A percentile compares a stretch with the other conserved stretches of the same genome.
phyloP scores from a whole-genome alignment of 2,888 invertebrate genomes.

The Thecocarcelia acutangulata region DNA sequence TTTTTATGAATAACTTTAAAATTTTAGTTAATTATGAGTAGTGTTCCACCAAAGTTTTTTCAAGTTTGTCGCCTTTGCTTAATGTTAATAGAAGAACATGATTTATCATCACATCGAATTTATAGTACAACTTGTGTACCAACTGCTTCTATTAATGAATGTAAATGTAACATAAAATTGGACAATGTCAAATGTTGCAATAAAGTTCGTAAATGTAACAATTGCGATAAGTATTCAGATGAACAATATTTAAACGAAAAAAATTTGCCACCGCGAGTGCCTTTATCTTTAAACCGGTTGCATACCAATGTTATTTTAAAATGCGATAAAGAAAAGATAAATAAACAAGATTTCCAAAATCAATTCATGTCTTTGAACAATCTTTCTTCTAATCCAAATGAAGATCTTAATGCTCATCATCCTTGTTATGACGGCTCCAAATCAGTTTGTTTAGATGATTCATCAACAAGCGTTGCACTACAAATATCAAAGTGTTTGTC shows the following conservation, averaged over 20 bases:
- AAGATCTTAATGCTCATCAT: slow-evolving; percentile 59
- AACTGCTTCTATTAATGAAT: slow-evolving; percentile 49
- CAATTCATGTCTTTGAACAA: slow-evolving; percentile 1
- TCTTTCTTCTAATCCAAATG: background rate
- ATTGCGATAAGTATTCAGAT: slow-evolving; percentile 33
- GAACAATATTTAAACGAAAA: slow-evolving; percentile 7
- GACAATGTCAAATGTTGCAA: slow-evolving; percentile 46
- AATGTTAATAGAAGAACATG: slow-evolving; percentile 89
- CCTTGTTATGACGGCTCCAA: slow-evolving; percentile 67
- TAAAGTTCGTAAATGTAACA: slow-evolving; percentile 37
- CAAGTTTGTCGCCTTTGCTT: slow-evolving; percentile 96
- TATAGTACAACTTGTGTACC: slow-evolving; percentile 73
- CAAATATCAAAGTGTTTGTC: slow-evolving; percentile 90
- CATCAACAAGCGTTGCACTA: slow-evolving; percentile 82
- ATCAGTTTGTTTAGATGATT: slow-evolving; percentile 76
- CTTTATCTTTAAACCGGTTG: slow-evolving; percentile 56
- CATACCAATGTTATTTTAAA: slow-evolving; percentile 37
- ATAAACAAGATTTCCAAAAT: slow-evolving; percentile 4
- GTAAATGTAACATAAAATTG: slow-evolving; percentile 44
- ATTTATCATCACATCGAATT: slow-evolving; percentile 85
- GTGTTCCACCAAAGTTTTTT: slow-evolving; percentile 95
- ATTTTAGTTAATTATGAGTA: slow-evolving; percentile 87
- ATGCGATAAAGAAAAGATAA: slow-evolving; percentile 9
- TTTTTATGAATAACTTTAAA: slow-evolving; percentile 37
- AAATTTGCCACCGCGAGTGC: slow-evolving; percentile 42